phyloP scores from a whole-genome alignment of 2,113 vertebrate species.

The Clarias gariepinus region DNA sequence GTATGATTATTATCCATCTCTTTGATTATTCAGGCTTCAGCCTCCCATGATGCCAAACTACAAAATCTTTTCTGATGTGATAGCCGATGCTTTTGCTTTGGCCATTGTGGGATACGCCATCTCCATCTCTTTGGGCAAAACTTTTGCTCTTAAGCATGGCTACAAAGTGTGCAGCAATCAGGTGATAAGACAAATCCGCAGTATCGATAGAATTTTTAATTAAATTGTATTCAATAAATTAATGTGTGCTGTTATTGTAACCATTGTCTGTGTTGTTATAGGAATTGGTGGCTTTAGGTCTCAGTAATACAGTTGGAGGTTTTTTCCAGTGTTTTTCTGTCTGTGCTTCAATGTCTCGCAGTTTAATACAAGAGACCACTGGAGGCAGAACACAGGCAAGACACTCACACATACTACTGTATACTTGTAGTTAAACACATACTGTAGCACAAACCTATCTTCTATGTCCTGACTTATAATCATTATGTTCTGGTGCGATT shows the following conservation, averaged over 20 bases:
- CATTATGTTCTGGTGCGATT: background rate
- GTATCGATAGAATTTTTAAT: background rate
- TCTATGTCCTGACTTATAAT: background rate
- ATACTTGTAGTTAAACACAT: background rate
- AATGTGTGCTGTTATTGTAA: background rate
- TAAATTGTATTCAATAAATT: background rate
- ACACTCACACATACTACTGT: background rate
- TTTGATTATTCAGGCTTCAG: constrained; percentile 72
- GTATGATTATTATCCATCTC: background rate
- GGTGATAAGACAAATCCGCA: constrained; percentile 67
- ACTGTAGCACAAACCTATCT: constrained; percentile 35
- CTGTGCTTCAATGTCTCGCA: constrained; percentile 93
- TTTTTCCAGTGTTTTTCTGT: constrained; percentile 92
- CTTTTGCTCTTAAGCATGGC: constrained; percentile 91
- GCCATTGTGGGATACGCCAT: constrained; percentile 93
- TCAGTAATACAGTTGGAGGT: constrained; percentile 86
- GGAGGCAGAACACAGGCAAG: constrained; percentile 89
- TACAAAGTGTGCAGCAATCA: constrained; percentile 97
- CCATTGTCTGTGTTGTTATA: constrained; percentile 55
- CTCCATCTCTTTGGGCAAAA: constrained; percentile 93
- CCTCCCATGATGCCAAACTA: constrained; percentile 73
- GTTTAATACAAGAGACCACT: constrained; percentile 88
- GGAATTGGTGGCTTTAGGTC: constrained; percentile 92
- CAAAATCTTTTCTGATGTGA: constrained; percentile 75
- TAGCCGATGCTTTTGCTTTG: constrained; percentile 87